Percentiles rank a stretch among this genome's conserved stretches.
Evolutionary conservation across 2,888 invertebrate genomes (phyloP).

Genomic region (Julus scanicus): DNA sequence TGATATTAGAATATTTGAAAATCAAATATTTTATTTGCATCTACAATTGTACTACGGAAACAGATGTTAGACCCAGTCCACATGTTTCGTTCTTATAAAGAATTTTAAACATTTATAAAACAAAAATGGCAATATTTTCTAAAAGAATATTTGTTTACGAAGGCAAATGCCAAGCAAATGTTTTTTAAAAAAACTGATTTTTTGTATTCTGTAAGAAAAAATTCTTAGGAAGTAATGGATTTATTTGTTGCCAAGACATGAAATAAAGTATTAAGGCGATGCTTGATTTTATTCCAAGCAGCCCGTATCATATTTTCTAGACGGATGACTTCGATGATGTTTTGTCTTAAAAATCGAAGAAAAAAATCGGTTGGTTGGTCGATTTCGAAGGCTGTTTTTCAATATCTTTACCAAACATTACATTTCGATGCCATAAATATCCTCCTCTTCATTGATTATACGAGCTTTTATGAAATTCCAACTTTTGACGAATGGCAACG

Average conservation of each 20-base stretch:
- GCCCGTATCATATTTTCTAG: background rate
- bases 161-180: background rate
- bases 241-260: background rate
- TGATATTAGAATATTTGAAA: too few species aligned
- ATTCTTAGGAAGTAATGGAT: too few species aligned
- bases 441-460: background rate
- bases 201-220: too few species aligned
- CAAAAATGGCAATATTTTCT: too few species aligned
- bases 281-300: background rate
- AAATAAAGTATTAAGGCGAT: background rate
- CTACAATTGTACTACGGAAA: too few species aligned
- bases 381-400: background rate
- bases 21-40: too few species aligned
- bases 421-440: background rate
- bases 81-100: too few species aligned
- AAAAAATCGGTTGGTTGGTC: background rate
- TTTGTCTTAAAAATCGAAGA: background rate
- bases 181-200: background rate
- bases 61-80: too few species aligned
- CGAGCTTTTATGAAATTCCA: conserved; percentile 14
- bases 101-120: too few species aligned
- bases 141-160: background rate
- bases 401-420: conserved; percentile 12
- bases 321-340: background rate
- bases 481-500: background rate